Percentiles rank a stretch among this genome's conserved stretches.
These are phyloP conservation scores for Neodiprion fabricii DNA, from an alignment of 1,140 invertebrate genomes.

Conservation along the genomic window DNA sequence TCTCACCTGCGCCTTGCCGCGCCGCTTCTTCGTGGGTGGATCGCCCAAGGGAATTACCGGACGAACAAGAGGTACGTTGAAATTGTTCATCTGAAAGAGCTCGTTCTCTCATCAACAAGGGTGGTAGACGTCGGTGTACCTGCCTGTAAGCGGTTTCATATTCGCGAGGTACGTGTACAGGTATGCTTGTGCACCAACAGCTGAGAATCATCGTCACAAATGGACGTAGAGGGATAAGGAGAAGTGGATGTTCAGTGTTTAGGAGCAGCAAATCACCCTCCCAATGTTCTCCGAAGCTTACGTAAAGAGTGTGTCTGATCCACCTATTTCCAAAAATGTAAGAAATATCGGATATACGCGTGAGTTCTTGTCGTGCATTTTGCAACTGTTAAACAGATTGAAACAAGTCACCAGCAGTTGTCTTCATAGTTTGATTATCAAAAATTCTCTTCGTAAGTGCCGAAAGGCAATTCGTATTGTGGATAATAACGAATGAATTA, in stretches of 20 bases:
- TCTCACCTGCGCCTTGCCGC: slow-evolving; percentile 54
- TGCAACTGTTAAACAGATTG: too few relatives aligned
- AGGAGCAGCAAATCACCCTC: background rate
- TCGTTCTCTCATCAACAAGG: background rate
- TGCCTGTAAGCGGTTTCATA: background rate
- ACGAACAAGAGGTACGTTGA: slow-evolving; percentile 10
- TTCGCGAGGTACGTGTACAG: background rate
- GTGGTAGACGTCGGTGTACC: background rate
- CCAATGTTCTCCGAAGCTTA: background rate
- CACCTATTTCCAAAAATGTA: background rate
- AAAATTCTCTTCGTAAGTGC: background rate
- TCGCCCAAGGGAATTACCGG: slow-evolving; percentile 37
- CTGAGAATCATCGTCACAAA: background rate
- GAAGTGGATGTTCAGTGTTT: background rate
- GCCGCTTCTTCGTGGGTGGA: slow-evolving; percentile 60
- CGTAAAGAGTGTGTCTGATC: background rate
- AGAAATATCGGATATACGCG: background rate
- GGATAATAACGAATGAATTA: background rate
- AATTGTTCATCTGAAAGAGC: background rate
- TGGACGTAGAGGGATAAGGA: background rate
- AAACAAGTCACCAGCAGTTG: too few relatives aligned
- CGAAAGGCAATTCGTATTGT: background rate
- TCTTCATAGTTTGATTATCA: background rate
- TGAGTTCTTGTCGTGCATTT: background rate
- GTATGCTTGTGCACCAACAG: background rate